Evolutionary conservation across 2,797 vertebrate genomes (phyloP).

Genomic region (Momotus momota): DNA sequence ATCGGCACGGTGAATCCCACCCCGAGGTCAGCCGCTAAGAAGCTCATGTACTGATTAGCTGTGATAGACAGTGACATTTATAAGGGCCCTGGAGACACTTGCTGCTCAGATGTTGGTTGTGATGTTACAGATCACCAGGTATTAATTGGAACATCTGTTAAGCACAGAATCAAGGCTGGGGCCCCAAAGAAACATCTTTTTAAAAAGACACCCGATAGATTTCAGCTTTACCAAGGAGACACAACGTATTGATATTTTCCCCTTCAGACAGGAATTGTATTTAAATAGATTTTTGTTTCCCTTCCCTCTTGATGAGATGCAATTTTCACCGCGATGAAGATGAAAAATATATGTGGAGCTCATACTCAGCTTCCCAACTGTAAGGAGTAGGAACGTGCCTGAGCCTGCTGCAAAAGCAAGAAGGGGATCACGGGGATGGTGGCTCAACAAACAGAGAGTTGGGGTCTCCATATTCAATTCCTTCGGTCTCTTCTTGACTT

Average conservation of each 20-base stretch:
- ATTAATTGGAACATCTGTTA: neutral
- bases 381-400: neutral
- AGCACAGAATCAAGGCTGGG: neutral
- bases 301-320: neutral
- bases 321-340: neutral
- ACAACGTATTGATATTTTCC: neutral
- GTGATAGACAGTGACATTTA: neutral
- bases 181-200: neutral
- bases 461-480: neutral
- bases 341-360: neutral
- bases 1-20: neutral
- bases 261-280: neutral
- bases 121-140: neutral
- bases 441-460: neutral
- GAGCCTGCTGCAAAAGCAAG: neutral
- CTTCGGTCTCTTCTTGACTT: neutral
- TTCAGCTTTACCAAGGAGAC: constrained; percentile 1
- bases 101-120: neutral
- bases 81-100: neutral
- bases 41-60: neutral
- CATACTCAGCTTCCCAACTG: neutral
- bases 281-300: neutral
- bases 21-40: neutral
- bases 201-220: neutral
- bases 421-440: neutral